Evolutionary conservation across 2,888 invertebrate species (phyloP).

Genomic region (Cephus rjabovi): DNA sequence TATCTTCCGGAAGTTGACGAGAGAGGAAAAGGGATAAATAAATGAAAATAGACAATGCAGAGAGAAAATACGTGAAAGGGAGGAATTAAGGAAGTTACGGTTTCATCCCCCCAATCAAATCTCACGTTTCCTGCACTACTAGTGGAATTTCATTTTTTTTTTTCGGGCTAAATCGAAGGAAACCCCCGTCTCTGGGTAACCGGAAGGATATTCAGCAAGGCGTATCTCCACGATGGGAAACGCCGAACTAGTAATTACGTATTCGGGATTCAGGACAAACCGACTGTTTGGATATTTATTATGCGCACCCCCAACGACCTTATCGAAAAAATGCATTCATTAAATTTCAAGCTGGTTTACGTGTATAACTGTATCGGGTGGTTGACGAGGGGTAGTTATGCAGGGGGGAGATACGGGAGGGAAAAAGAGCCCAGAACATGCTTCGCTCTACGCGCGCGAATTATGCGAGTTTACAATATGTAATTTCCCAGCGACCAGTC

Average conservation of each 20-base stretch:
- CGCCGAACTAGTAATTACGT: constrained; percentile 7
- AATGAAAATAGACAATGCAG: not conserved
- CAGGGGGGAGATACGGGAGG: not conserved
- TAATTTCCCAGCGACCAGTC: not conserved
- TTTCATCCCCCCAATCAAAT: not conserved
- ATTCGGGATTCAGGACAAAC: constrained; percentile 1
- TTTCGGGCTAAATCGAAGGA: not conserved
- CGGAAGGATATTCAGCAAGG: constrained; percentile 54
- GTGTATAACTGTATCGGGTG: not conserved
- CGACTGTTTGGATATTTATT: constrained; percentile 20
- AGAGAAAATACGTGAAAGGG: not conserved
- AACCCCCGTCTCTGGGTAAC: constrained; percentile 13
- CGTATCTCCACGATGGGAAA: constrained; percentile 50
- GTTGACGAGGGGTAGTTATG: not conserved
- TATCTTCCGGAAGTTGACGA: constrained; percentile 29
- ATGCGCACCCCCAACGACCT: not conserved
- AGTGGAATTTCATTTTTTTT: not conserved
- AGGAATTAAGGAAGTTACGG: not conserved
- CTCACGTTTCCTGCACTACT: not conserved
- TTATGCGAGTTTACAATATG: not conserved
- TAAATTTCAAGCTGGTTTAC: constrained; percentile 10
- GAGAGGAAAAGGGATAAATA: constrained; percentile 16
- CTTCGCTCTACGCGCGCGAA: not conserved
- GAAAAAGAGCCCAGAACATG: not conserved
- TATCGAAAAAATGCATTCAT: not conserved